phyloP scores from a whole-genome alignment of 2,797 vertebrate genomes.

The Pteronotus mesoamericanus region DNA sequence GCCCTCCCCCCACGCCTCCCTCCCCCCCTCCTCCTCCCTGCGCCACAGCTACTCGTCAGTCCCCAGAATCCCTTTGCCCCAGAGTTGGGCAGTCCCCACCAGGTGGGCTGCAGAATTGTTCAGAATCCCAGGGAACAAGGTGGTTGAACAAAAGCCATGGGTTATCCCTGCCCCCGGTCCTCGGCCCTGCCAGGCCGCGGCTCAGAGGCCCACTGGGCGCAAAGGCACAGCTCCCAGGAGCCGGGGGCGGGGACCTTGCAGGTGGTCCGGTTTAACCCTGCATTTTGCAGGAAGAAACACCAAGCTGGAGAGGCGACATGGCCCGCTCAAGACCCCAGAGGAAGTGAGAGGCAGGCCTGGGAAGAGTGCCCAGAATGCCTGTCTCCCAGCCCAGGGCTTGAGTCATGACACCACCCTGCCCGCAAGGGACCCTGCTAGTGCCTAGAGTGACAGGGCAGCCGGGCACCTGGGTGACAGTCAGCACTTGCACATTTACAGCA shows the following conservation, averaged over 20 bases:
- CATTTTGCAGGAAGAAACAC: neutral
- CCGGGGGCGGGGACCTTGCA: neutral
- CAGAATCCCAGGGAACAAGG: neutral
- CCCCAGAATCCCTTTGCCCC: neutral
- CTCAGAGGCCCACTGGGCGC: neutral
- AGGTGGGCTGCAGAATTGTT: neutral
- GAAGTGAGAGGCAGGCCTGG: neutral
- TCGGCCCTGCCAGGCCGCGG: neutral
- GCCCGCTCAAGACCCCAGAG: neutral
- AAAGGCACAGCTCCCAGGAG: neutral
- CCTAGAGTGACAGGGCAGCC: fast-evolving
- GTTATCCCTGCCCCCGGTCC: neutral
- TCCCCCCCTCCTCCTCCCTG: neutral
- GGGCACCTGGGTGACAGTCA: neutral
- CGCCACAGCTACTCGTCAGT: fast-evolving
- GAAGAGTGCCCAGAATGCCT: neutral
- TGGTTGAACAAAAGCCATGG: neutral
- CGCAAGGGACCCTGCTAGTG: no score
- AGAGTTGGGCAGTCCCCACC: neutral
- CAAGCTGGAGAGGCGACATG: neutral
- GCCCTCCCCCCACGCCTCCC: neutral
- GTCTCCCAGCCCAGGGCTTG: neutral
- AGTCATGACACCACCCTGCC: neutral
- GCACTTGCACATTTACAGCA: neutral
- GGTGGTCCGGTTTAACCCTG: neutral